Percentiles rank a stretch among this genome's conserved stretches.
These are phyloP conservation scores for Melanophora roralis DNA, from an alignment of 2,888 invertebrate species.

Conservation along the genomic window DNA sequence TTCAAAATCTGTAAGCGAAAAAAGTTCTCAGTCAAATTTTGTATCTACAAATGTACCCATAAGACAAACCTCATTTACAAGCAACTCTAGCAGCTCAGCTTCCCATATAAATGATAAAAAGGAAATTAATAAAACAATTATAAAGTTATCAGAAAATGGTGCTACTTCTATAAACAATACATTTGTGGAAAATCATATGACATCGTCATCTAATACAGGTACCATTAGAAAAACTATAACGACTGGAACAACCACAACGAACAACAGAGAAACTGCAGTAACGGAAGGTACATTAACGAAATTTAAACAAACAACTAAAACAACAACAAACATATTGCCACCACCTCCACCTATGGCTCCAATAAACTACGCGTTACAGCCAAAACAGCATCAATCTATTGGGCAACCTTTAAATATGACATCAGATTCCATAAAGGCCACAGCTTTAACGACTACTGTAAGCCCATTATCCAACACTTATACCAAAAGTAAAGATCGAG, in stretches of 20 bases:
- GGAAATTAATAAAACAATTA: slow-evolving; percentile 83
- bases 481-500: slow-evolving; percentile 8
- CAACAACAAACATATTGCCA: slow-evolving; percentile 27
- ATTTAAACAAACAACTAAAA: slow-evolving; percentile 30
- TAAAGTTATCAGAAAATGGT: slow-evolving; percentile 84
- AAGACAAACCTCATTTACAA: slow-evolving; percentile 26
- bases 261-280: slow-evolving; percentile 10
- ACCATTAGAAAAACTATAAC: slow-evolving; percentile 62
- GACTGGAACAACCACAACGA: neutral
- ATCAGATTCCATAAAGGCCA: neutral
- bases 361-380: slow-evolving; percentile 17
- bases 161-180: slow-evolving; percentile 83
- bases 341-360: slow-evolving; percentile 57
- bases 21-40: slow-evolving; percentile 41
- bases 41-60: slow-evolving; percentile 37
- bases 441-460: neutral
- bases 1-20: slow-evolving; percentile 40
- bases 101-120: slow-evolving; percentile 51
- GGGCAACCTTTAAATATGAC: slow-evolving; percentile 1
- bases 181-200: slow-evolving; percentile 67
- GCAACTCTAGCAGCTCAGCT: neutral
- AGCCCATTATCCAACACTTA: slow-evolving; percentile 14
- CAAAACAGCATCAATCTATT: neutral
- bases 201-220: slow-evolving; percentile 57
- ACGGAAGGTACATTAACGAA: slow-evolving; percentile 56